These are phyloP conservation scores for Pseudeuparius sepicola DNA, from an alignment of 2,888 invertebrate species.

Conservation along the genomic window DNA sequence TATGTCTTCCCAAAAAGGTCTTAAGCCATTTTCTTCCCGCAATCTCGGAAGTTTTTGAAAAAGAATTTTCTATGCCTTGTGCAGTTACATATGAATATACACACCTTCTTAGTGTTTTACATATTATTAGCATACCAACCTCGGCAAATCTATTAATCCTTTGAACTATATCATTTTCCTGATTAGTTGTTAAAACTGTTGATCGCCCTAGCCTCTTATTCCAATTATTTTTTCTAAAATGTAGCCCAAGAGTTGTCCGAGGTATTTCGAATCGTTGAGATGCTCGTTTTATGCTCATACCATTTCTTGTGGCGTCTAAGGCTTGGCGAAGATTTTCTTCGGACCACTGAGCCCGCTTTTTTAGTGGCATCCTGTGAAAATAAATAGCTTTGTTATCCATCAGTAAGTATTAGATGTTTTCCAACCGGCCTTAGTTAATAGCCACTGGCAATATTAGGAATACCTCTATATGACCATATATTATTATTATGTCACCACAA, in stretches of 20 bases:
- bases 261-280: conserved; percentile 4
- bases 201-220: conserved; percentile 12
- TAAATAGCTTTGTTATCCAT: too few species aligned
- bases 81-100: conserved; percentile 11
- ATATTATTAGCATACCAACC: conserved; percentile 15
- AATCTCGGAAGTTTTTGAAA: conserved; percentile 14
- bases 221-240: conserved; percentile 12
- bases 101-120: conserved; percentile 15
- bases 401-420: too few species aligned
- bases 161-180: conserved; percentile 15
- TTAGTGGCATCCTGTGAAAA: too few species aligned
- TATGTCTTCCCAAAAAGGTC: conserved; percentile 21
- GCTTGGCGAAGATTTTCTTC: conserved; percentile 5
- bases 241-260: conserved; percentile 6
- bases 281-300: conserved; percentile 5
- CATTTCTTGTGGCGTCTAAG: conserved; percentile 1
- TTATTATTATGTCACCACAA: too few species aligned
- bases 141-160: conserved; percentile 17
- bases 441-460: too few species aligned
- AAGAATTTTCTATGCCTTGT: conserved; percentile 14
- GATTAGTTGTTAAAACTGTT: conserved; percentile 10
- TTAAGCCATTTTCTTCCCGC: conserved; percentile 23
- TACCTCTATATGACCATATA: too few species aligned
- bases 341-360: conserved; percentile 8
- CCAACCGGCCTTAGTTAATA: too few species aligned